A percentile compares a stretch with the other conserved stretches of the same genome.
Evolutionary conservation across 2,888 invertebrate genomes (phyloP).

Genomic region (Dromius quadrimaculatus): DNA sequence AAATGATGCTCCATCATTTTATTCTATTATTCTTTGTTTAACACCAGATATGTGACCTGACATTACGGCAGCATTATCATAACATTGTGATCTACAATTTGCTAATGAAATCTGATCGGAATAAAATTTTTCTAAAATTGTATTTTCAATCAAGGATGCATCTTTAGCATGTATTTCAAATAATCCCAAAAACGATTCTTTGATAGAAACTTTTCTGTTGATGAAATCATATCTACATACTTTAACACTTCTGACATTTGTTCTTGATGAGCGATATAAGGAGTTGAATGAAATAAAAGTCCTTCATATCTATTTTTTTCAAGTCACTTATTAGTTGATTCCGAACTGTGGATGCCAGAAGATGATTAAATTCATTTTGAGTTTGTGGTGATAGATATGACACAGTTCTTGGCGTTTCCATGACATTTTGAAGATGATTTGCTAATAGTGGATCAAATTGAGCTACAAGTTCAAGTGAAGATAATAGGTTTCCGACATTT

Average conservation of each 20-base stretch:
- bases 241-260: constrained; percentile 45
- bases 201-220: constrained; percentile 14
- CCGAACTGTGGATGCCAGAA: background rate
- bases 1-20: constrained; percentile 21
- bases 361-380: constrained; percentile 10
- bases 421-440: background rate
- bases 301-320: too few relatives aligned
- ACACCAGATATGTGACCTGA: constrained; percentile 27
- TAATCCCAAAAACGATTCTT: constrained; percentile 43
- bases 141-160: background rate
- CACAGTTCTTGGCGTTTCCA: background rate
- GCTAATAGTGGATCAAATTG: too few relatives aligned
- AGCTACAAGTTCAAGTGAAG: too few relatives aligned
- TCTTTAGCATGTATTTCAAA: constrained; percentile 26
- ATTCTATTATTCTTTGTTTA: constrained; percentile 26
- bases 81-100: constrained; percentile 18
- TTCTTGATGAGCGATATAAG: constrained; percentile 39
- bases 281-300: constrained; percentile 43
- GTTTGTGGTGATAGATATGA: constrained; percentile 2
- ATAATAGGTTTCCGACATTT: too few relatives aligned
- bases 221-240: constrained; percentile 44
- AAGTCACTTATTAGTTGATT: background rate
- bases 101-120: background rate
- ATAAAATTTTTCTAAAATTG: background rate
- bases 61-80: constrained; percentile 47